A percentile compares a stretch with the other conserved stretches of the same genome.
Conservation (phyloP, 2,797 vertebrate species). For the Falco columbarius region DNA sequence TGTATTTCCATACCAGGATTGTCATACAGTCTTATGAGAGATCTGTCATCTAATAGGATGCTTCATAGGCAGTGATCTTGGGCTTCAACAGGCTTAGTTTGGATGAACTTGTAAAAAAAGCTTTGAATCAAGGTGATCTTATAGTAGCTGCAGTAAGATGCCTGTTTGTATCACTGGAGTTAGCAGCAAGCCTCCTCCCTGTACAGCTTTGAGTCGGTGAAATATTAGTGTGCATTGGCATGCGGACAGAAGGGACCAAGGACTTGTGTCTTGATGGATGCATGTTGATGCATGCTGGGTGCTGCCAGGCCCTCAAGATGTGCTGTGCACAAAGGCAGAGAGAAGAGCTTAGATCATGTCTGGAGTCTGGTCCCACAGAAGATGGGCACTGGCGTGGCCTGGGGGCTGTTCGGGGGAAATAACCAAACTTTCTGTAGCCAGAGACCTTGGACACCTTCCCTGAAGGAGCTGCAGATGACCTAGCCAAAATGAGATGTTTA, state of each 20-base stretch:
- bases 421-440: not conserved
- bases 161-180: not conserved
- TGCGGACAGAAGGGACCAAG: no score
- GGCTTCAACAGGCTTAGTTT: not conserved
- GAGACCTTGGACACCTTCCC: not conserved
- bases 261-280: not conserved
- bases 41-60: not conserved
- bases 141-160: not conserved
- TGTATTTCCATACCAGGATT: not conserved
- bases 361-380: not conserved
- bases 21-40: not conserved
- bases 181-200: not conserved
- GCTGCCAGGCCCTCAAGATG: rapidly evolving
- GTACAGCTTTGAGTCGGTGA: not conserved
- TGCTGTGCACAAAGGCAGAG: not conserved
- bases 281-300: rapidly evolving
- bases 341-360: not conserved
- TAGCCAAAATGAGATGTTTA: not conserved
- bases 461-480: not conserved
- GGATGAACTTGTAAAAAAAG: not conserved
- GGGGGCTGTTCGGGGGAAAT: not conserved
- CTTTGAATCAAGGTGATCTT: not conserved
- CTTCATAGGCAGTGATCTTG: not conserved
- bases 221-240: rapidly evolving
- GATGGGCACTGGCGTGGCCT: not conserved